phyloP scores from a whole-genome alignment of 2,888 invertebrate species.

The Leuctra nigra region DNA sequence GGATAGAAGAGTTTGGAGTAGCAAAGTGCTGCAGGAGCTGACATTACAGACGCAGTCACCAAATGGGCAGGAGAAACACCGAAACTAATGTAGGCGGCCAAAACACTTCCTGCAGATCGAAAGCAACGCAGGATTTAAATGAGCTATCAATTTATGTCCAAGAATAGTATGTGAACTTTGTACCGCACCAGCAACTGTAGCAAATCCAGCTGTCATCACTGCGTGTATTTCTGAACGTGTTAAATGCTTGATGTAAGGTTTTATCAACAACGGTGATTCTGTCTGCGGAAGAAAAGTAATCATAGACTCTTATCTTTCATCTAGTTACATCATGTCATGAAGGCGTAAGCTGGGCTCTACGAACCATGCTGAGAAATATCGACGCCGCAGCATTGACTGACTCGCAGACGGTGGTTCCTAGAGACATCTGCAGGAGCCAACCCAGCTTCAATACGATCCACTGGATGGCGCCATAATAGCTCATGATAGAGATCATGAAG shows the following conservation, averaged over 20 bases:
- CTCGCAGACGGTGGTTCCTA: conserved; percentile 91
- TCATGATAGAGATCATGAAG: conserved; percentile 81
- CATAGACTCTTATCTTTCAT: too few species aligned
- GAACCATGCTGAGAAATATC: conserved; percentile 88
- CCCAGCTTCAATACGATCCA: conserved; percentile 76
- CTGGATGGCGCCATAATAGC: conserved; percentile 85
- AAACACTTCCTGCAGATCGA: conserved; percentile 83
- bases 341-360: too few species aligned
- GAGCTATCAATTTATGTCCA: too few species aligned
- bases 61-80: conserved; percentile 84
- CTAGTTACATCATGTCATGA: too few species aligned
- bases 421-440: conserved; percentile 58
- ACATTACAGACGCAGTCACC: conserved; percentile 92
- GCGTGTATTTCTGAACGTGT: conserved; percentile 91
- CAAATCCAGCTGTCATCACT: conserved; percentile 90
- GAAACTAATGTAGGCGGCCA: conserved; percentile 88
- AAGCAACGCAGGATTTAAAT: too few species aligned
- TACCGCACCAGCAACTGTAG: conserved; percentile 89
- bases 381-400: conserved; percentile 92
- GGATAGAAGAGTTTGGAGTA: conserved; percentile 88
- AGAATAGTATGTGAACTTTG: too few species aligned
- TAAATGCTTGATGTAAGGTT: conserved; percentile 76
- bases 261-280: conserved; percentile 83
- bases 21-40: conserved; percentile 88
- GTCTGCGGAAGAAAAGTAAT: too few species aligned